These are phyloP conservation scores for Campopleginae sp. DNA, from an alignment of 2,888 invertebrate genomes.

Conservation along the genomic window DNA sequence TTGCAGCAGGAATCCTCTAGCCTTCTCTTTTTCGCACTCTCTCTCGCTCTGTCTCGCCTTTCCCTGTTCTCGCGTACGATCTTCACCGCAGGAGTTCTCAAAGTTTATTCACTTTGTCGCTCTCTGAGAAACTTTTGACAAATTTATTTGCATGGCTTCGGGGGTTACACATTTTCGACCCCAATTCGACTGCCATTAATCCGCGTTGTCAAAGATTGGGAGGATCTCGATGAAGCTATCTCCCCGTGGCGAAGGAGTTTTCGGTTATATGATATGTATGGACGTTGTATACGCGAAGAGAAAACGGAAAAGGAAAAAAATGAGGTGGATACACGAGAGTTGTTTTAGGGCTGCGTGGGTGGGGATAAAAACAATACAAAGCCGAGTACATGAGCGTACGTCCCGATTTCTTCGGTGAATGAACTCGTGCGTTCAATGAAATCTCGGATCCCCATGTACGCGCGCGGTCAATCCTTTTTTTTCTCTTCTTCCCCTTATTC, in stretches of 20 bases:
- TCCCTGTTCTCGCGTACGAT: background rate
- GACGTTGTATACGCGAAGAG: background rate
- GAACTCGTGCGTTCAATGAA: constrained; percentile 61
- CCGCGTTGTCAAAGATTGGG: constrained; percentile 29
- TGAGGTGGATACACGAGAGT: constrained; percentile 3
- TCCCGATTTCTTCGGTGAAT: constrained; percentile 38
- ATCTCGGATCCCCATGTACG: constrained; percentile 44
- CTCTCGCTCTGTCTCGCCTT: background rate
- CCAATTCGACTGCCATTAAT: constrained; percentile 58
- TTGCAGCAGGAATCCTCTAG: constrained; percentile 13
- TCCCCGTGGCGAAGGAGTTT: background rate
- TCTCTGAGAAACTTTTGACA: constrained; percentile 55
- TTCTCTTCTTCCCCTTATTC: background rate
- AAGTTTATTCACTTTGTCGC: constrained; percentile 65
- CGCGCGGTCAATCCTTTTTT: constrained; percentile 55
- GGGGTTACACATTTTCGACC: constrained; percentile 54
- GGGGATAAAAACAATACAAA: constrained; percentile 21
- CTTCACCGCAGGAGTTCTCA: constrained; percentile 27
- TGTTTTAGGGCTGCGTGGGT: constrained; percentile 10
- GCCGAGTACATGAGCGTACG: background rate
- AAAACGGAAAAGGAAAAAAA: background rate
- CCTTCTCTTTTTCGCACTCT: background rate
- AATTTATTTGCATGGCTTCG: constrained; percentile 59
- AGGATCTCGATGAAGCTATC: constrained; percentile 44
- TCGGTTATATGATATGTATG: background rate